Evolutionary conservation across 2,888 invertebrate genomes (phyloP).

Genomic region (Clostera curtula): DNA sequence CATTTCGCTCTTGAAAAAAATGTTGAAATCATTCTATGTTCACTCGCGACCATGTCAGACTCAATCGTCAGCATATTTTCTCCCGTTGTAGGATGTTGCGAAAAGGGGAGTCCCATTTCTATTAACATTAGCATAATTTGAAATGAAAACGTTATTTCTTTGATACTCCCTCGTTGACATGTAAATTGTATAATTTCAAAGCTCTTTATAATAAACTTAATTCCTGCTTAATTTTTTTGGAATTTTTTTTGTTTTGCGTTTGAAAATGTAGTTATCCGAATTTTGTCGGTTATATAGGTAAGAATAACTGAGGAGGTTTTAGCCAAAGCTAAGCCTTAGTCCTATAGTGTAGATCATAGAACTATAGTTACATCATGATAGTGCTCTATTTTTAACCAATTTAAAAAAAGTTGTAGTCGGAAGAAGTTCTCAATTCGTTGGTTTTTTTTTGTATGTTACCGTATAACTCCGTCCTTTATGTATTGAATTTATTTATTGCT

Average conservation of each 20-base stretch:
- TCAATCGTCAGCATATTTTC: constrained; percentile 29
- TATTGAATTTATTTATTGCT: too few relatives aligned
- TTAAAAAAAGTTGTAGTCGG: too few relatives aligned
- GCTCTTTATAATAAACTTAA: constrained; percentile 25
- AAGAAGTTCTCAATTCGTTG: too few relatives aligned
- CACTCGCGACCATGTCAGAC: constrained; percentile 20
- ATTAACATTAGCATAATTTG: constrained; percentile 41
- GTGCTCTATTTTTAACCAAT: too few relatives aligned
- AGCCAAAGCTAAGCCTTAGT: too few relatives aligned
- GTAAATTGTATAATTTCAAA: constrained; percentile 34
- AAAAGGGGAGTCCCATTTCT: constrained; percentile 28
- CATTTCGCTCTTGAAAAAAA: constrained; percentile 33
- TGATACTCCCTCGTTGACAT: constrained; percentile 35
- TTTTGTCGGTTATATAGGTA: too few relatives aligned
- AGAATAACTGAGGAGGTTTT: too few relatives aligned
- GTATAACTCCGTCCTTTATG: too few relatives aligned
- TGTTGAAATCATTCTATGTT: constrained; percentile 18
- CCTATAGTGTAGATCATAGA: too few relatives aligned
- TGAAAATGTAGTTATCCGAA: too few relatives aligned
- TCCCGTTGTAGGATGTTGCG: constrained; percentile 26
- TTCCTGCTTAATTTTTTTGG: constrained; percentile 5
- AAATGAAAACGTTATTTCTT: constrained; percentile 37
- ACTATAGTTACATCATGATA: too few relatives aligned
- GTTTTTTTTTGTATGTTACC: too few relatives aligned
- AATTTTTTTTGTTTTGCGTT: constrained; percentile 11